Evolutionary conservation across 1,140 invertebrate genomes (phyloP).

Genomic region (Drosophila sturtevanti): DNA sequence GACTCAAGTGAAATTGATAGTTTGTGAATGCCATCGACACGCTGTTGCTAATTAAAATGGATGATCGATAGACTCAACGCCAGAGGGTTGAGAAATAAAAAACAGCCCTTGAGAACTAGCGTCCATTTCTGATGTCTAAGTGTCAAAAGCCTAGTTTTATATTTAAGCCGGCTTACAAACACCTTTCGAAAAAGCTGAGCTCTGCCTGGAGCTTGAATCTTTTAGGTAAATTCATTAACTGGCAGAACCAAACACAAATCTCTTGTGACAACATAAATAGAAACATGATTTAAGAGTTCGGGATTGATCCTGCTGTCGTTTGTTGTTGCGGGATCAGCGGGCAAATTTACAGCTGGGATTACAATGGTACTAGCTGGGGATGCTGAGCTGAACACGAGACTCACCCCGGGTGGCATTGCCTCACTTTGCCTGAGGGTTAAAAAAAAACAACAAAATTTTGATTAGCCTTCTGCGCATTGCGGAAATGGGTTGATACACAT

Average conservation of each 20-base stretch:
- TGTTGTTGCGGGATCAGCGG: slow-evolving; percentile 67
- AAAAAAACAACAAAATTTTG: slow-evolving; percentile 46
- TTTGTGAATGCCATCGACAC: slow-evolving; percentile 79
- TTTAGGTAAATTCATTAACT: slow-evolving; percentile 36
- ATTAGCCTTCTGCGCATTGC: slow-evolving; percentile 77
- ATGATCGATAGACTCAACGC: slow-evolving; percentile 67
- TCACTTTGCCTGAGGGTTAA: slow-evolving; percentile 58
- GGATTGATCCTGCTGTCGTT: not conserved
- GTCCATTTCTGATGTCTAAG: not conserved
- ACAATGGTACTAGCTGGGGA: slow-evolving; percentile 41
- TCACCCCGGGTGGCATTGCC: slow-evolving; percentile 70
- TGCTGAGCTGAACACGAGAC: slow-evolving; percentile 40
- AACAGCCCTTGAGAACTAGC: slow-evolving; percentile 73
- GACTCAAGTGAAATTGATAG: slow-evolving; percentile 73
- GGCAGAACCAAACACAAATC: slow-evolving; percentile 67
- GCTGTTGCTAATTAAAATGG: slow-evolving; percentile 81
- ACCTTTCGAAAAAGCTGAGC: slow-evolving; percentile 42
- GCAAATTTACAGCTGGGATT: slow-evolving; percentile 80
- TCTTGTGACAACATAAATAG: slow-evolving; percentile 81
- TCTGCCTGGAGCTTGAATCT: slow-evolving; percentile 11
- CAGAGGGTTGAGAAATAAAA: slow-evolving; percentile 25
- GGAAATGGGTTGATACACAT: slow-evolving; percentile 69
- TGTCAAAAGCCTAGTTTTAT: slow-evolving; percentile 44
- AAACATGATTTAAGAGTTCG: slow-evolving; percentile 76
- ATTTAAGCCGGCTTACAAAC: slow-evolving; percentile 68